Percentiles rank a stretch among this genome's conserved stretches.
Conservation (phyloP, 2,888 invertebrate species). For the Charanyca ferruginea region DNA sequence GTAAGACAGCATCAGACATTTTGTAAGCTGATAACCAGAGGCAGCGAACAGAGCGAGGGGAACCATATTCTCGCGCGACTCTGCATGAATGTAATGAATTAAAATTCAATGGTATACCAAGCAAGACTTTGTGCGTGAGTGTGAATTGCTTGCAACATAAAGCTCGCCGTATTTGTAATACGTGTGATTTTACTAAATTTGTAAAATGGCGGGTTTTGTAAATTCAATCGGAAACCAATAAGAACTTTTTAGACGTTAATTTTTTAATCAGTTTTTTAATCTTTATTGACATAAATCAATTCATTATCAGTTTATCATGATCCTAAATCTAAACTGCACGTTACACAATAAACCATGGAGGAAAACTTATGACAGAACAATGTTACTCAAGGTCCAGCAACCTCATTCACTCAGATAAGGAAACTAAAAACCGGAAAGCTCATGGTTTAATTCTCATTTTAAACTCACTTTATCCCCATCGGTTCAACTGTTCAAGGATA, state of each 20-base stretch:
- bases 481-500: slow-evolving; percentile 82
- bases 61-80: slow-evolving; percentile 90
- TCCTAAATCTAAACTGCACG: slow-evolving; percentile 51
- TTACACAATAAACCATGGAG: slow-evolving; percentile 75
- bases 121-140: slow-evolving; percentile 79
- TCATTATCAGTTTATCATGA: slow-evolving; percentile 27
- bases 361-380: slow-evolving; percentile 79
- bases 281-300: slow-evolving; percentile 27
- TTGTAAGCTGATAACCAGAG: slow-evolving; percentile 91
- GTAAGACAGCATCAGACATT: slow-evolving; percentile 86
- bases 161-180: slow-evolving; percentile 70
- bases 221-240: slow-evolving; percentile 69
- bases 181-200: slow-evolving; percentile 49
- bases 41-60: slow-evolving; percentile 89
- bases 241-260: slow-evolving; percentile 52
- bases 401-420: slow-evolving; percentile 76
- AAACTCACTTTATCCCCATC: slow-evolving; percentile 76
- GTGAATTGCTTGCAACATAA: slow-evolving; percentile 78
- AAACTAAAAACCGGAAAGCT: slow-evolving; percentile 76
- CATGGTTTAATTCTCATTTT: slow-evolving; percentile 58
- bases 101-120: slow-evolving; percentile 86
- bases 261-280: slow-evolving; percentile 7
- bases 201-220: slow-evolving; percentile 41
- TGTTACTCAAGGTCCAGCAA: slow-evolving; percentile 78
- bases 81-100: slow-evolving; percentile 90